Evolutionary conservation across 2,113 vertebrate species (phyloP), one percentile per base, ranked within the genome.

Genomic region (Candoia aspera): DNA sequence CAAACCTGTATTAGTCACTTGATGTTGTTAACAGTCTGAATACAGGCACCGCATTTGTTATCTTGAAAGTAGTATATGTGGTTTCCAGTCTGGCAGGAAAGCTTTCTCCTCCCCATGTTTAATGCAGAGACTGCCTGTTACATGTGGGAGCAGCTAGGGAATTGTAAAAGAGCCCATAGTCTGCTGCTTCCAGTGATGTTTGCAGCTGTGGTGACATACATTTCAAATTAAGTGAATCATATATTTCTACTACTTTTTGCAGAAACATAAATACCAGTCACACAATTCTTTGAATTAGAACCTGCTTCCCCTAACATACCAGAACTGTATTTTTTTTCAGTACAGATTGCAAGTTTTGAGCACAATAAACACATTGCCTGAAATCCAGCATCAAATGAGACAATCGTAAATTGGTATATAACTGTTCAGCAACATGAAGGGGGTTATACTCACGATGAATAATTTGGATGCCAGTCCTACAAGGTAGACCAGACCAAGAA

Each of bases 1-100:
- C 68, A 89, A 95, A 96, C 94, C 95, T 95, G 95, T 92, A 94
- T 97, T 95, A 95, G 93, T 96, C 96, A 97, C 91, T 94, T 24
- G 8, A 94, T 92, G 95, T 93, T 95, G 95, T 95, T 26, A 58
- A 55, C 92, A 29, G 24, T 10, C 88, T 91, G 15, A 0, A 29
- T 0, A 11, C 86, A 57, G 3, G 17, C 13, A 1, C 92, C 55
- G 42, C 93, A 57, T 93, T 86, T 37, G 33, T 42, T 84, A 23
- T 49, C n/a, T 42, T 29, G 9, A 83, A 86, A 92, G 92, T 21
- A 33, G n/a, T 68, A 1, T 0, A 88, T 6, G 60, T 53, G 26
- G 8, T 64, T 91, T 83, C 42, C 2, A 0, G 12, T 89, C 10
- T 37, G 10, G 17, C 68, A 0, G 92, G 68, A 62, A 12, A 6